A percentile compares a stretch with the other conserved stretches of the same genome.
Conservation (phyloP, 2,113 vertebrate genomes). For the Ailurus styani region DNA sequence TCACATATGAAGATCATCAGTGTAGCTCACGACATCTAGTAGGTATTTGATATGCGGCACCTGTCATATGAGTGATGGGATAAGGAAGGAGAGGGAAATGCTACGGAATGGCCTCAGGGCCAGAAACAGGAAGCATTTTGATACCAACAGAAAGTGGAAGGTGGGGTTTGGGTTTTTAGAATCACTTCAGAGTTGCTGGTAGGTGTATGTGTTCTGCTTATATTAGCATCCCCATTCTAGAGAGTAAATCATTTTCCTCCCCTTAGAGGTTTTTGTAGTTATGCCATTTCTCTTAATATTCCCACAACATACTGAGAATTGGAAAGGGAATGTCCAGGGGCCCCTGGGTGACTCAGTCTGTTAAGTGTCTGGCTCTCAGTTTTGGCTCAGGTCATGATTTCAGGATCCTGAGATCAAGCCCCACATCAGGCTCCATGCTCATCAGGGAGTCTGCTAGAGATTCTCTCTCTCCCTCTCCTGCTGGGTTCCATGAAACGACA, state of each 20-base stretch:
- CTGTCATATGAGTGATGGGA: neutral
- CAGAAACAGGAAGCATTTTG: neutral
- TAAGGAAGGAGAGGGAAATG: neutral
- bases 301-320: neutral
- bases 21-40: neutral
- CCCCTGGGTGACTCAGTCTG: neutral
- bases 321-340: neutral
- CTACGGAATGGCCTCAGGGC: neutral
- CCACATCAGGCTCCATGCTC: neutral
- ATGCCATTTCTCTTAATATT: neutral
- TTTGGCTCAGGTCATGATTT: neutral
- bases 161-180: neutral
- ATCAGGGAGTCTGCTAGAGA: neutral
- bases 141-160: neutral
- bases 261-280: neutral
- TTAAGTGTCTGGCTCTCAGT: neutral
- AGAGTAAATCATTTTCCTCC: neutral
- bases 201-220: neutral
- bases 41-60: neutral
- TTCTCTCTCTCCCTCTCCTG: neutral
- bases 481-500: slow-evolving; percentile 7
- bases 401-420: neutral
- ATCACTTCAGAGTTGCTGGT: neutral
- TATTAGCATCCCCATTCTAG: slow-evolving; percentile 1
- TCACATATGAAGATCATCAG: neutral